phyloP scores from a whole-genome alignment of 1,140 invertebrate species.

The Chlorops oryzae region DNA sequence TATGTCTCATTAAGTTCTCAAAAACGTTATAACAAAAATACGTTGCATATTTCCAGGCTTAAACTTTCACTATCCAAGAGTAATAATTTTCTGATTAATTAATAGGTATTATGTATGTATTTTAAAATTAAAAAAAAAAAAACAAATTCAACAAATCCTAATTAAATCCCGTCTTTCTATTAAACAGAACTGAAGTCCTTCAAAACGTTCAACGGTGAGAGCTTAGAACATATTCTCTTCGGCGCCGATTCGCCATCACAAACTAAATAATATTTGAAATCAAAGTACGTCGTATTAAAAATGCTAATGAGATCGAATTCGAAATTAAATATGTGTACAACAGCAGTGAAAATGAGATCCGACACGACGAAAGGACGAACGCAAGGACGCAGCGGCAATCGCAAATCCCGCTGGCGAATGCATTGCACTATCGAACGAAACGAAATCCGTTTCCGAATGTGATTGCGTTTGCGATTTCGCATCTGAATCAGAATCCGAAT shows the following conservation, averaged over 20 bases:
- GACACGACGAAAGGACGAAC: conserved; percentile 4
- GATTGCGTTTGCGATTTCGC: no score
- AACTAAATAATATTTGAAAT: conserved; percentile 47
- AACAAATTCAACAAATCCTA: no score
- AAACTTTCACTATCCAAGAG: no score
- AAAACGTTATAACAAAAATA: background rate
- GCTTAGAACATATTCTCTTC: background rate
- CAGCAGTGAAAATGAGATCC: conserved; percentile 42
- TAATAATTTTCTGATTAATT: no score
- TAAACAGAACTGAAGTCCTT: no score
- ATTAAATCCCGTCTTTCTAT: no score
- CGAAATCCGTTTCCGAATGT: no score
- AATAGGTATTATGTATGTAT: background rate
- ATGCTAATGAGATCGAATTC: conserved; percentile 26
- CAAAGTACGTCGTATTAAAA: conserved; percentile 38
- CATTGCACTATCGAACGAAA: no score
- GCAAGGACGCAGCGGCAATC: conserved; percentile 11
- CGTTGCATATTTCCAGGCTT: background rate
- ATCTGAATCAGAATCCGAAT: background rate
- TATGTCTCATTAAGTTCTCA: background rate
- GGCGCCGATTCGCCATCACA: background rate
- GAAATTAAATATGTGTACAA: conserved; percentile 40
- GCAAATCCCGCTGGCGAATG: conserved; percentile 11
- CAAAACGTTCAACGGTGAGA: background rate
- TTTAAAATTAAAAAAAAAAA: background rate